Conservation (phyloP, 1,140 invertebrate species). For the Goniozus legneri region DNA sequence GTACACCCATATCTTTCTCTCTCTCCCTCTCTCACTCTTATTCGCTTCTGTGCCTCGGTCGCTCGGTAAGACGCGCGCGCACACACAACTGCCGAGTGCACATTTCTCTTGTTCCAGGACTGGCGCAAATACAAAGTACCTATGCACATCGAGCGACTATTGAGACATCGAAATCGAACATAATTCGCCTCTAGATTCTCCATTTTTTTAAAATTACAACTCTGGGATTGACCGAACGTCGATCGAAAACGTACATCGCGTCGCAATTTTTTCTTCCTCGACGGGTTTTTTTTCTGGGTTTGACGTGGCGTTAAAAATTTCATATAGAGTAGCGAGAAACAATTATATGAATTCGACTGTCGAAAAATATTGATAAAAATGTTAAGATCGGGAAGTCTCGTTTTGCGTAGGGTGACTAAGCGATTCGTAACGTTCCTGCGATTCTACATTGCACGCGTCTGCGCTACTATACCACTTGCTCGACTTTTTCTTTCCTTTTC, state of each 20-base stretch:
- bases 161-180: neutral
- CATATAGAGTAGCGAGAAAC: too few relatives aligned
- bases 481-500: too few relatives aligned
- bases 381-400: too few relatives aligned
- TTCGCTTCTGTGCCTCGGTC: slow-evolving; percentile 3
- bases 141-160: neutral
- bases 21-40: slow-evolving; percentile 6
- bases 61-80: neutral
- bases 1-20: slow-evolving; percentile 2
- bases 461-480: neutral
- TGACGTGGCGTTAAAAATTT: too few relatives aligned
- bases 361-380: too few relatives aligned
- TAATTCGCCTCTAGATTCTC: neutral
- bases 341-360: too few relatives aligned
- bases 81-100: neutral
- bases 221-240: too few relatives aligned
- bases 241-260: too few relatives aligned
- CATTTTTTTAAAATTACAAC: too few relatives aligned
- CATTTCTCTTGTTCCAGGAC: neutral
- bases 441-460: neutral
- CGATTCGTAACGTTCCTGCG: neutral
- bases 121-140: neutral
- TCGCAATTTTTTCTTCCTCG: too few relatives aligned
- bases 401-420: neutral
- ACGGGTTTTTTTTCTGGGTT: too few relatives aligned